phyloP scores from a whole-genome alignment of 1,140 invertebrate genomes.

The Pseudachorutes palmiensis region DNA sequence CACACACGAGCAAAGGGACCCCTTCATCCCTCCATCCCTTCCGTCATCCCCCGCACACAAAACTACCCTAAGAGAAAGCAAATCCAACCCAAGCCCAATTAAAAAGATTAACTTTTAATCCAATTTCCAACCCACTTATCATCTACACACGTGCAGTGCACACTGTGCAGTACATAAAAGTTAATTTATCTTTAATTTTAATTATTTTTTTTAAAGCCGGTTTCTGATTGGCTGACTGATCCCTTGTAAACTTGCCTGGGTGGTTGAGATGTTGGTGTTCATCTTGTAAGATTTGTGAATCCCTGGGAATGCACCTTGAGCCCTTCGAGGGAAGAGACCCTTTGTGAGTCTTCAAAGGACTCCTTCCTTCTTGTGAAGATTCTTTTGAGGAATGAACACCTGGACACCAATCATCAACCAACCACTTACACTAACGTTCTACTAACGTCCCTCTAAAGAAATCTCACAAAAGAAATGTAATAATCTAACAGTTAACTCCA shows the following conservation, averaged over 20 bases:
- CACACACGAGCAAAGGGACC: constrained; percentile 24
- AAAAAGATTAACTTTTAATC: neutral
- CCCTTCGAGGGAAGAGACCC: neutral
- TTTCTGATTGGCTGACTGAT: too few relatives aligned
- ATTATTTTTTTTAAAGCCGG: too few relatives aligned
- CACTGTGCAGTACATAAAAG: neutral
- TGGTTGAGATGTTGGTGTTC: too few relatives aligned
- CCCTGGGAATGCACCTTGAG: neutral
- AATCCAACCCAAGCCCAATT: neutral
- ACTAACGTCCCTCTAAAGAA: neutral
- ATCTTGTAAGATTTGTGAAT: too few relatives aligned
- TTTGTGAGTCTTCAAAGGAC: neutral
- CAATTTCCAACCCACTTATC: too few relatives aligned
- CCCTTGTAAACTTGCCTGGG: too few relatives aligned
- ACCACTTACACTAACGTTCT: neutral
- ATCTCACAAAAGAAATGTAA: too few relatives aligned
- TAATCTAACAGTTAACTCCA: too few relatives aligned
- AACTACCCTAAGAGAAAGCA: neutral
- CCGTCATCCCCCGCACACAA: neutral
- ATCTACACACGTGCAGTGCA: too few relatives aligned
- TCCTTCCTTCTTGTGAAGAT: neutral
- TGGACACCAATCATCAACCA: constrained; percentile 20
- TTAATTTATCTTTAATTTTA: neutral
- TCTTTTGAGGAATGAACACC: constrained; percentile 26
- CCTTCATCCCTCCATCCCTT: neutral